Evolutionary conservation across 1,140 invertebrate genomes (phyloP), one percentile per base, ranked within the genome.

Genomic region (Meloidogyne hapla): DNA sequence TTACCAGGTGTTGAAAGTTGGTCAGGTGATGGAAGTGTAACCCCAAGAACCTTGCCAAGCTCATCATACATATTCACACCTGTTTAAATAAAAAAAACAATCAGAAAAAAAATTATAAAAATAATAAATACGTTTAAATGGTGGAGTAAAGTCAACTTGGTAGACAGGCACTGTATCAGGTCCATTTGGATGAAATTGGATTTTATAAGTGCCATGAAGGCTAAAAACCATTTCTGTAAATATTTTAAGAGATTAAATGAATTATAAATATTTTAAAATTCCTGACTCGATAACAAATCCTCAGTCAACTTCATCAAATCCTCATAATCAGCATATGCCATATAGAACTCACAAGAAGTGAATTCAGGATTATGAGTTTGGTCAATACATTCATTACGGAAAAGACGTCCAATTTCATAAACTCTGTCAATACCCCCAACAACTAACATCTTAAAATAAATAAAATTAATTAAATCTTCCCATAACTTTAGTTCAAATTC

Each of bases 331-430:
- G 96, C 96, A 90, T 99, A 99, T 0, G 96, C 96, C 95, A 99
- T 98, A 88, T 99, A 99, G 88, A 99, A 99, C 90, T 99, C 96
- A 88, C 95, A 97, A 15, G 94, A 96, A 4, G 96, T 99, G 85
- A 99, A 99, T 89, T 99, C 96, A 1, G 96, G 96, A 88, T 99
- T 99, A 87, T 99, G 96, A 0, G 96, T 98, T 80, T 98, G 87
- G 89, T 99, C 96, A 83, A 99, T 99, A 71, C 96, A 94, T 90
- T 99, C 96, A 88, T 99, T 99, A 69, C 96, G 90, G 88, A 99
- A 99, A 84, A 96, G 93, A 81, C 95, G 90, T 0, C 96, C 96
- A 81, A 99, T 96, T 90, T 99, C 96, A 89, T 97, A 99, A 5
- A 99, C 96, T 78, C 93, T 89, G 89, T 99, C 95, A 69, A 99